Conservation (phyloP, 2,113 vertebrate species). For the Embiotoca jacksoni region DNA sequence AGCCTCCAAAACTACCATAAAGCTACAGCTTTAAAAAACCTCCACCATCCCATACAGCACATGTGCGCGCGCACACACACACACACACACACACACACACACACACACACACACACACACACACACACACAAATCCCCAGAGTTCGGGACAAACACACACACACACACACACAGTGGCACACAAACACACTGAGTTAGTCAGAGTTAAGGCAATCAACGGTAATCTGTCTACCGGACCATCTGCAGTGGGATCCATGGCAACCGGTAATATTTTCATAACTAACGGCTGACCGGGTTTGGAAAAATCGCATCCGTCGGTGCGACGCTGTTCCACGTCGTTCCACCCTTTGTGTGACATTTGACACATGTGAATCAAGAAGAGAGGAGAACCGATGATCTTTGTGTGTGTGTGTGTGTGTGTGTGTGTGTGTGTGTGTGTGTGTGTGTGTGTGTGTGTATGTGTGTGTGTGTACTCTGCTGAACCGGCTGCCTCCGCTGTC, state of each 20-base stretch:
- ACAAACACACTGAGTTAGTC: constrained; percentile 48
- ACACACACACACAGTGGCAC: constrained; percentile 42
- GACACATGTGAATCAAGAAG: constrained; percentile 56
- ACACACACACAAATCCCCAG: constrained; percentile 48
- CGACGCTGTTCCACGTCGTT: constrained; percentile 48
- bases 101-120: constrained; percentile 35
- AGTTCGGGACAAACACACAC: constrained; percentile 51
- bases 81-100: constrained; percentile 25
- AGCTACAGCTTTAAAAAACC: background rate
- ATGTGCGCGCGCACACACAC: background rate
- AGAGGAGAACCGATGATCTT: constrained; percentile 33
- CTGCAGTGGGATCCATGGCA: constrained; percentile 56
- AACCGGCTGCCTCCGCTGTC: constrained; percentile 54
- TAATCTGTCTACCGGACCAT: constrained; percentile 62
- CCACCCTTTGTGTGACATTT: constrained; percentile 61
- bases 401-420: constrained; percentile 39
- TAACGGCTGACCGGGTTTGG: constrained; percentile 30
- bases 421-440: constrained; percentile 48
- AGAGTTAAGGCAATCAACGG: constrained; percentile 70
- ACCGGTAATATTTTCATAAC: constrained; percentile 67
- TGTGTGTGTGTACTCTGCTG: constrained; percentile 49
- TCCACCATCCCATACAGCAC: background rate
- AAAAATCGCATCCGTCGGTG: constrained; percentile 24
- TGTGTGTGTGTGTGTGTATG: constrained; percentile 53
- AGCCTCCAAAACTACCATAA: background rate